Evolutionary conservation across 2,113 vertebrate species (phyloP).

Genomic region (Protobothrops flavoviridis): DNA sequence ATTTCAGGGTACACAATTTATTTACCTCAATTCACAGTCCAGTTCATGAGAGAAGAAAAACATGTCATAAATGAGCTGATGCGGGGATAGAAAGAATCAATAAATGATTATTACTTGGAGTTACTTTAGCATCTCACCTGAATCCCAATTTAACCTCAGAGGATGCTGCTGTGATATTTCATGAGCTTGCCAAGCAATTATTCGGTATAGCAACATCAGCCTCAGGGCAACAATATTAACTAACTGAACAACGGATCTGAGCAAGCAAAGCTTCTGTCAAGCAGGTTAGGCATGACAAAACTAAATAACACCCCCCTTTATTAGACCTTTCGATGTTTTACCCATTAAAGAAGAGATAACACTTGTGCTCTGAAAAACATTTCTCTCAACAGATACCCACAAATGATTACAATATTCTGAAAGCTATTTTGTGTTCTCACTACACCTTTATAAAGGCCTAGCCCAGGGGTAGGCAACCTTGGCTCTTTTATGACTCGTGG

Average conservation of each 20-base stretch:
- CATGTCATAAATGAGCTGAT: not conserved
- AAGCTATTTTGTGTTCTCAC: not conserved
- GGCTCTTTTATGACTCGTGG: no score
- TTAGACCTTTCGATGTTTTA: not conserved
- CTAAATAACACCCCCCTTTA: not conserved
- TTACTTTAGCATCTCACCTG: not conserved
- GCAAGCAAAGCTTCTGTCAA: not conserved
- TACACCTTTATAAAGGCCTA: not conserved
- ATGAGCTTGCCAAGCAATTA: conserved; percentile 12
- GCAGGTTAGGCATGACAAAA: not conserved
- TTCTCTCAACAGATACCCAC: not conserved
- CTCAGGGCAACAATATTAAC: not conserved
- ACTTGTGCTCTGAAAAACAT: not conserved
- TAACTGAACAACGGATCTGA: not conserved
- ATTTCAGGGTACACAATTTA: not conserved
- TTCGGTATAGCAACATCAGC: not conserved
- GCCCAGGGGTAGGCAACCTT: not conserved
- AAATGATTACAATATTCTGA: not conserved
- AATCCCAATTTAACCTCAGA: not conserved
- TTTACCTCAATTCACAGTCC: not conserved
- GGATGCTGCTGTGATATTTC: not conserved
- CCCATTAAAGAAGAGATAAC: not conserved
- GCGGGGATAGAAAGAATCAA: not conserved
- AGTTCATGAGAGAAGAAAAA: not conserved
- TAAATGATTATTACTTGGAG: not conserved